A percentile compares a stretch with the other conserved stretches of the same genome.
Conservation (phyloP, 2,888 invertebrate species). For the Eledona agricola region DNA sequence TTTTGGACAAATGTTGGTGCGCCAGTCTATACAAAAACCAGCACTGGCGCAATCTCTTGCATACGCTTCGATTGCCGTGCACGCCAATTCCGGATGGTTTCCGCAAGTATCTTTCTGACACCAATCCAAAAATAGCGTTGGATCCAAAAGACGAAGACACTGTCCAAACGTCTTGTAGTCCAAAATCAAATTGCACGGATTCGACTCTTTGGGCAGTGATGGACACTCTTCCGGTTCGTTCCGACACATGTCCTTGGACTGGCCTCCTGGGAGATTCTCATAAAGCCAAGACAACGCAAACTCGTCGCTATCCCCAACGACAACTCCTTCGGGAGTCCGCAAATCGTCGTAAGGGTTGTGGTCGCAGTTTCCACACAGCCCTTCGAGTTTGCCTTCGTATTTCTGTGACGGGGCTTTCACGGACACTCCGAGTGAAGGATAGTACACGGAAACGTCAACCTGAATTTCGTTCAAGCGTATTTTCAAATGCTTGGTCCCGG, state of each 20-base stretch:
- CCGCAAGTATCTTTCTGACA: constrained; percentile 76
- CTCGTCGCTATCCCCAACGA: constrained; percentile 65
- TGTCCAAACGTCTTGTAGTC: constrained; percentile 67
- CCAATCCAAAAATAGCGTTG: constrained; percentile 71
- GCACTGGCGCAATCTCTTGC: constrained; percentile 74
- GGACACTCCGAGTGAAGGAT: constrained; percentile 63
- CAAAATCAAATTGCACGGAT: constrained; percentile 74
- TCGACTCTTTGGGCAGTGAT: constrained; percentile 68
- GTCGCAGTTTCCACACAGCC: constrained; percentile 82
- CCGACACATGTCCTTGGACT: constrained; percentile 55
- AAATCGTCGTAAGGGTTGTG: constrained; percentile 68
- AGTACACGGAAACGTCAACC: constrained; percentile 68
- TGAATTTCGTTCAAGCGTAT: constrained; percentile 74
- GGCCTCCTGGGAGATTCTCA: constrained; percentile 61
- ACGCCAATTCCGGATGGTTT: constrained; percentile 67
- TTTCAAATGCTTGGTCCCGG: constrained; percentile 70
- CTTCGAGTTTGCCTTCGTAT: constrained; percentile 77
- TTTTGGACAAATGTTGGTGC: constrained; percentile 70
- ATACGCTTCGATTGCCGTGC: constrained; percentile 75
- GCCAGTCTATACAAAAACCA: constrained; percentile 81
- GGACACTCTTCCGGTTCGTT: constrained; percentile 56
- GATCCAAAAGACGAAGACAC: constrained; percentile 79
- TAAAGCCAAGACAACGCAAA: constrained; percentile 68
- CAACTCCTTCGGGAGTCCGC: constrained; percentile 64
- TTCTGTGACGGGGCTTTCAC: constrained; percentile 77